phyloP scores from a whole-genome alignment of 2,797 vertebrate genomes.

The Channallabes apus region DNA sequence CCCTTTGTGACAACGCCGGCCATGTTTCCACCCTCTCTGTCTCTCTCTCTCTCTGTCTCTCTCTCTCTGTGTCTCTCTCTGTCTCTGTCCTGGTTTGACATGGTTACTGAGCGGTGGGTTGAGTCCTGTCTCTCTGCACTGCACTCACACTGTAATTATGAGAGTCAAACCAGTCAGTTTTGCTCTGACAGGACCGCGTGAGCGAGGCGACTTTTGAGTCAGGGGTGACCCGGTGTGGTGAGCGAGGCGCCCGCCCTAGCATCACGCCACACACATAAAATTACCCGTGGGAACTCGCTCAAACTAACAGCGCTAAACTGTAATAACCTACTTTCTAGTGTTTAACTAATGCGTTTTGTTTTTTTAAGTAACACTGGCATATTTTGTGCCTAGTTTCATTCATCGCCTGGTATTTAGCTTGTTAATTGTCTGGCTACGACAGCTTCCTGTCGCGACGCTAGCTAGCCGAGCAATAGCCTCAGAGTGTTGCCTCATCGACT shows the following conservation, averaged over 20 bases:
- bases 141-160: not conserved
- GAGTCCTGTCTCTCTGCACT: not conserved
- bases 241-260: not conserved
- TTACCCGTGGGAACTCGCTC: conserved; percentile 4
- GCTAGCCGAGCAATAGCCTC: not conserved
- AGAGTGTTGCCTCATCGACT: not conserved
- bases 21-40: not conserved
- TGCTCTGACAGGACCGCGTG: not conserved
- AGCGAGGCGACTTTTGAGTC: conserved; percentile 12
- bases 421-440: not conserved
- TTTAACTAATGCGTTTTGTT: not conserved
- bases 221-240: not conserved
- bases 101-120: conserved; percentile 2
- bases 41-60: conserved; percentile 15
- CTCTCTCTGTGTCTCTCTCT: not conserved
- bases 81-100: not conserved
- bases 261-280: not conserved
- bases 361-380: not conserved
- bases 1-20: not conserved
- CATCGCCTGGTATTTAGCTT: not conserved
- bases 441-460: not conserved
- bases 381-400: not conserved
- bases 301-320: not conserved
- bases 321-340: not conserved
- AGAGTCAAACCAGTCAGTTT: conserved; percentile 25